Conservation (phyloP, 2,888 invertebrate species). For the Calephelis perditalis region DNA sequence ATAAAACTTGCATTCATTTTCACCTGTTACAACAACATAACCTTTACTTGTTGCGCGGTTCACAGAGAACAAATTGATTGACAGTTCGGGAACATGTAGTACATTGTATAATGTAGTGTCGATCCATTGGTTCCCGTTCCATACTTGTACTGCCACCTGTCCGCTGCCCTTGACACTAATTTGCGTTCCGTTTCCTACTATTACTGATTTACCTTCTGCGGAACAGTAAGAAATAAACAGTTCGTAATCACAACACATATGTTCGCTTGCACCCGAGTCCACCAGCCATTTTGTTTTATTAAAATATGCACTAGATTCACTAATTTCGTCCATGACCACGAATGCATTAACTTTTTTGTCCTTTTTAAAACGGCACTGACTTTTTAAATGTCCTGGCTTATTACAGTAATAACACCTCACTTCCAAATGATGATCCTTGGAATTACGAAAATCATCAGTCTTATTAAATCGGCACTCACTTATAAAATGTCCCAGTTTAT, state of each 20-base stretch:
- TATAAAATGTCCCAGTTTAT: constrained; percentile 20
- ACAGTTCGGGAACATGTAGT: neutral
- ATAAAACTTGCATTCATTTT: neutral
- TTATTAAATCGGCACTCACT: constrained; percentile 15
- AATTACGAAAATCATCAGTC: neutral
- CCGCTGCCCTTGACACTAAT: constrained; percentile 5
- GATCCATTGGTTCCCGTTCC: constrained; percentile 2
- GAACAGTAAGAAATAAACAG: constrained; percentile 24
- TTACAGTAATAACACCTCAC: constrained; percentile 11
- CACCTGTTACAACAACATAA: neutral
- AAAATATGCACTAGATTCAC: constrained; percentile 12
- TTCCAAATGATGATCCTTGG: neutral
- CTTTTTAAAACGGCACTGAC: constrained; percentile 21
- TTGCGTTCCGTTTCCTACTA: constrained; percentile 28
- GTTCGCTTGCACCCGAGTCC: constrained; percentile 31
- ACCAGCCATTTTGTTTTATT: constrained; percentile 30
- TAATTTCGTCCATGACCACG: constrained; percentile 16
- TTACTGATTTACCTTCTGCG: constrained; percentile 23
- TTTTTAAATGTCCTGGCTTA: constrained; percentile 15
- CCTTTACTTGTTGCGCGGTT: constrained; percentile 73
- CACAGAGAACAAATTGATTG: constrained; percentile 46
- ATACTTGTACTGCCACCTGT: constrained; percentile 13
- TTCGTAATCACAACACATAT: constrained; percentile 29
- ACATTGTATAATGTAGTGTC: constrained; percentile 11
- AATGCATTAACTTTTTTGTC: constrained; percentile 29